Base-by-base conservation (phyloP, 2,888 invertebrate species). In the Mesorhabditis spiculigera region DNA sequence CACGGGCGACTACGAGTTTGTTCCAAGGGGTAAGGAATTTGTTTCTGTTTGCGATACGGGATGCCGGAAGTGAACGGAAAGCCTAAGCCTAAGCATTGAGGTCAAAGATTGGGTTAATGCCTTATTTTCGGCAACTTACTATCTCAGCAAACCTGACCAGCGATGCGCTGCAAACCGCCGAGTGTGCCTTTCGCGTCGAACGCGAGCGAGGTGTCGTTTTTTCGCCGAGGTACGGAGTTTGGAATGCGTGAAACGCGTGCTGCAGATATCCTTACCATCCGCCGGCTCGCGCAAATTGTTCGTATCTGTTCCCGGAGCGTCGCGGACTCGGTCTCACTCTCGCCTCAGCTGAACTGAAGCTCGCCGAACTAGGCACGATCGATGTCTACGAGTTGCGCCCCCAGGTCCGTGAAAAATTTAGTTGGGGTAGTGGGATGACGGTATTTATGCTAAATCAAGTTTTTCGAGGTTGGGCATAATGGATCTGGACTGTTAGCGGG, bases 151-250 rank as follows among this genome's bases (percentile, higher is more conserved):
- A 75, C 65, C 75, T 69, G 58, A 70, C 70, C 2, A 72, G 70
- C 10, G 75, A 77, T 41, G 77, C 77, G 0, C 71, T 74, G 13
- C 73, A 77, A 68, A 66, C 75, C 66, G 73, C 77, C 5, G 77
- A 77, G 50, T 77, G 74, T 67, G 75, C 73, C 45, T 77, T 71
- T 71, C 67, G 77, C 41, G 73, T 77, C 4, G 77, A 77, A 67
- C 28, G 28, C 28, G 28, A 28, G 28, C 28, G 28, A 28, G 28
- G 28, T 28, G 28, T 28, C 28, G 28, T 28, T 28, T 28, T 28
- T 28, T 28, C 28, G 28, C 28, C 28, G 28, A 28, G 28, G 28
- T 28, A 28, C 28, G 28, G 1, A 28, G 28, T 28, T 28, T 50
- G 10, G 45, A 61, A 42, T n/a, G 44, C 62, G 41, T n/a, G 43